Percentiles rank a stretch among this genome's conserved stretches.
These are phyloP conservation scores for Myodes glareolus DNA, from an alignment of 2,113 vertebrate genomes.

Conservation along the genomic window DNA sequence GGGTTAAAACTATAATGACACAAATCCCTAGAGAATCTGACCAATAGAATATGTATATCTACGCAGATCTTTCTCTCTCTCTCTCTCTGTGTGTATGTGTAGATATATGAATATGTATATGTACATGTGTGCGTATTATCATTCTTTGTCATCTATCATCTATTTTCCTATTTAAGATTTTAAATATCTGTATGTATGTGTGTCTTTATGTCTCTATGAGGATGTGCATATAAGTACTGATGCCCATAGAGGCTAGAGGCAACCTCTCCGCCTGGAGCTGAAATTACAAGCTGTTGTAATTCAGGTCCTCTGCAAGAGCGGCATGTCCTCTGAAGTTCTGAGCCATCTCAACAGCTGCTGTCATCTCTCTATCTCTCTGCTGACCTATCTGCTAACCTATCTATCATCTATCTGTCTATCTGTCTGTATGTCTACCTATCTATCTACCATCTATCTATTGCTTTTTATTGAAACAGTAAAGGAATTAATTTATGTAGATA, in stretches of 20 bases:
- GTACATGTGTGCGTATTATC: background rate
- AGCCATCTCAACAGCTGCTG: background rate
- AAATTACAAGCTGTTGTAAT: background rate
- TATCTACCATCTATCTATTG: background rate
- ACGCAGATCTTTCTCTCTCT: background rate
- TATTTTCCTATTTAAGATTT: background rate
- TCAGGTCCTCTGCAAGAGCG: background rate
- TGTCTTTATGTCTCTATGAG: background rate
- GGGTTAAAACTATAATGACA: background rate
- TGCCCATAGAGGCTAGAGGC: background rate
- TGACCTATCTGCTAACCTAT: background rate
- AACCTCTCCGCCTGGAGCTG: background rate
- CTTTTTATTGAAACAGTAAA: background rate
- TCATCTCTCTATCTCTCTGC: background rate
- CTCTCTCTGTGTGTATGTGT: background rate
- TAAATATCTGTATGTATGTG: background rate
- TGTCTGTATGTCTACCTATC: background rate
- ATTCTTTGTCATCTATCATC: background rate
- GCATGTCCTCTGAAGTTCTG: background rate
- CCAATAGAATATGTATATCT: background rate
- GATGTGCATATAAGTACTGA: background rate
- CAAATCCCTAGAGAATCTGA: background rate
- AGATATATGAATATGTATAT: background rate
- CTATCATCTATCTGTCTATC: background rate
- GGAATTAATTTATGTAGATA: background rate